These are phyloP conservation scores for Miniopterus natalensis DNA, from an alignment of 2,113 vertebrate genomes.

Conservation along the genomic window DNA sequence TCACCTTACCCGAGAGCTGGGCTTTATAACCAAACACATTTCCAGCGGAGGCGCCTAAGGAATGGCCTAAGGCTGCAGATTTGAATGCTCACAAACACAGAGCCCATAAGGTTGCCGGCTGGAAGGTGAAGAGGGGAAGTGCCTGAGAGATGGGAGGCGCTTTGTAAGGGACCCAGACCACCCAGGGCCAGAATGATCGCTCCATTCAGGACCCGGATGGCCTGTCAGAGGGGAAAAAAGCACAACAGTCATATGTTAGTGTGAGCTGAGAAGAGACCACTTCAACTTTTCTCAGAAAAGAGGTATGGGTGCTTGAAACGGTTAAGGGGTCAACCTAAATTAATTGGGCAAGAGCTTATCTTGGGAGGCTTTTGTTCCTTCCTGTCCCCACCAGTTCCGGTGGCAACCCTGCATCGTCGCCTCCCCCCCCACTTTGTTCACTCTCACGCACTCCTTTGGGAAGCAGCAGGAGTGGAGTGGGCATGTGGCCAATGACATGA, in stretches of 20 bases:
- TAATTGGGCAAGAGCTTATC: background rate
- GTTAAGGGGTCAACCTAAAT: background rate
- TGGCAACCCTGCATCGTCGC: accelerated
- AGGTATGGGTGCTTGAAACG: background rate
- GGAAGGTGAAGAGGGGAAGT: background rate
- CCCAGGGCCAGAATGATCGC: constrained; percentile 40
- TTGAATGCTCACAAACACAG: constrained; percentile 39
- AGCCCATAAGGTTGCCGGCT: constrained; percentile 19
- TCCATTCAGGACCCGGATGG: constrained; percentile 42
- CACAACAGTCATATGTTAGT: background rate
- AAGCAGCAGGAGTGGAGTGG: background rate
- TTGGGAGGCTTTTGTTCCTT: background rate
- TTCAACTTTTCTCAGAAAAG: background rate
- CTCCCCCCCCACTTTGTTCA: background rate
- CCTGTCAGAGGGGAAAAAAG: background rate
- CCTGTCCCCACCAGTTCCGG: accelerated
- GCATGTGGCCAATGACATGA: background rate
- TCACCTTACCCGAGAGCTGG: background rate
- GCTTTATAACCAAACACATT: background rate
- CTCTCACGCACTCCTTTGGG: background rate
- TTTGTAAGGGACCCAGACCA: background rate
- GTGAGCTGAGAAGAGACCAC: background rate
- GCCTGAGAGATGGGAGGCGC: accelerated
- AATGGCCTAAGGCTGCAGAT: accelerated
- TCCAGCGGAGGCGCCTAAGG: background rate